Evolutionary conservation across 2,113 vertebrate genomes (phyloP).

Genomic region (Amazona vittata): DNA sequence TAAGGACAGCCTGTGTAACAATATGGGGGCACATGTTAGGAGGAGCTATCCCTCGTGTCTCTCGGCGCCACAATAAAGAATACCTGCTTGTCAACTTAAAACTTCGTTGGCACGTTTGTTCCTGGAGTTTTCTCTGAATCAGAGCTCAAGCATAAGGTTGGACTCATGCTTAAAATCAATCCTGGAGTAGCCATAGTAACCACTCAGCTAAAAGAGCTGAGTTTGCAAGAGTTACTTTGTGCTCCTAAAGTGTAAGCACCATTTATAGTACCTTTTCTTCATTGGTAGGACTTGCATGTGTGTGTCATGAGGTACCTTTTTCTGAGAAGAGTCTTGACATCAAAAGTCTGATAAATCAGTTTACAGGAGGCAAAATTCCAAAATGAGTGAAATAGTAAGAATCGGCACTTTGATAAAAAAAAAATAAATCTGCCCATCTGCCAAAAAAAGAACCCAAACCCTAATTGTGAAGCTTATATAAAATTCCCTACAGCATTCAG

Average conservation of each 20-base stretch:
- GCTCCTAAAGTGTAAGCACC: background rate
- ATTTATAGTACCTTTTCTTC: background rate
- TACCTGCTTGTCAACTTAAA: no score
- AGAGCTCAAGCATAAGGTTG: background rate
- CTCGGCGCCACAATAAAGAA: no score
- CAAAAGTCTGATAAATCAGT: background rate
- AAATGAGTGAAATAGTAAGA: background rate
- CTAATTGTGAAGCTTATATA: background rate
- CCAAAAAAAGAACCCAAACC: rapidly evolving
- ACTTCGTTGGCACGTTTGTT: no score
- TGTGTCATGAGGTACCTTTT: rapidly evolving
- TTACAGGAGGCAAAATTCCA: background rate
- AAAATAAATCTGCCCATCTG: background rate
- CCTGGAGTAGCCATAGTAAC: background rate
- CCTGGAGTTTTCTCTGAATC: no score
- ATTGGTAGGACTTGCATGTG: background rate
- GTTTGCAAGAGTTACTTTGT: background rate
- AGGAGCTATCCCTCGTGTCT: no score
- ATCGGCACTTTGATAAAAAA: background rate
- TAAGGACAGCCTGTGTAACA: no score
- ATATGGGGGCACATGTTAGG: no score
- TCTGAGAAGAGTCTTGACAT: background rate
- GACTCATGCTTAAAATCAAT: background rate
- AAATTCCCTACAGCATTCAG: background rate
- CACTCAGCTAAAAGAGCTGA: background rate